Base-by-base conservation (phyloP, 2,797 vertebrate species). In the Enteromius viviparus region DNA sequence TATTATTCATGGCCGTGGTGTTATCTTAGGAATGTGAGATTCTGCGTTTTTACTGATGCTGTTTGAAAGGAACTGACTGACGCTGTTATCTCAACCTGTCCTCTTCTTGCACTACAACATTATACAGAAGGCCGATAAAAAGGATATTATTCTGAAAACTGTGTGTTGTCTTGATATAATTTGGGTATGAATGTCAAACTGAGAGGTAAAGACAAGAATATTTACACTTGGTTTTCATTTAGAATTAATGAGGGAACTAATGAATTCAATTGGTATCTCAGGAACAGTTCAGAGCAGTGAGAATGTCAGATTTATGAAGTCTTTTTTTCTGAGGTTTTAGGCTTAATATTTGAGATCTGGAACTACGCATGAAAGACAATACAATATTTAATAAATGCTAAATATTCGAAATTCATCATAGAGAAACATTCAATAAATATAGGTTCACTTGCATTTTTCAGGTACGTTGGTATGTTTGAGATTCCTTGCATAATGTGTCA, bases 21-120 rank as follows among this genome's bases (percentile, higher is more conserved):
- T 55, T 42, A 79, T 79, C 32, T 47, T 34, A 32, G 81, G 70
- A 87, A 78, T 8, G 6, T 76, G 81, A 84, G 78, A 85, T 65
- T 6, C 3, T 32, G 23, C 64, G 0, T 40, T 76, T 81, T 29
- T 65, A 49, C 9, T 69, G 65, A 37, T 47, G 71, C 68, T 6
- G 3, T 42, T 42, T 51, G 49, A 62, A 76, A 62, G 66, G 78
- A 80, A 42, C 19, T 40, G 64, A 75, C 10, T 82, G 53, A 40
- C 34, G 42, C 42, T 49, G 58, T 81, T 74, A 71, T 80, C 78
- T 58, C 23, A 70, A 70, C 2, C 60, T 78, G 6, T 66, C 45
- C 37, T 32, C n/a, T 47, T 51, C 51, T 64, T 75, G 14, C 70
- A 49, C 55, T 74, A 51, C 29, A 72, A 14, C 17, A 65, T 49